phyloP scores from a whole-genome alignment of 2,113 vertebrate species.

The Trematocara nigrifrons region DNA sequence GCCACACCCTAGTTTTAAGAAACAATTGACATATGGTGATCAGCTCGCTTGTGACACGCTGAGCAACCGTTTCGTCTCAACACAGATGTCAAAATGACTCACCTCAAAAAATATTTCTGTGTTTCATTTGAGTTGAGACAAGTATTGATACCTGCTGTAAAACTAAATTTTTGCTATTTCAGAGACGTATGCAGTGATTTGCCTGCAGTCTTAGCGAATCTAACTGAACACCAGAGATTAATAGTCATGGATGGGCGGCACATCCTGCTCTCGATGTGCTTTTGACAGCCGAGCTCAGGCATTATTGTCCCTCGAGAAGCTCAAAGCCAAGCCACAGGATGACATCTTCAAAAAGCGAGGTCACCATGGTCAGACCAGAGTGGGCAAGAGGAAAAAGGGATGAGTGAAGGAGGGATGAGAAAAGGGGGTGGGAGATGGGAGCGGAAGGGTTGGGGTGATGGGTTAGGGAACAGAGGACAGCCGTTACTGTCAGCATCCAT shows the following conservation, averaged over 20 bases:
- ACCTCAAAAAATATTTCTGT: background rate
- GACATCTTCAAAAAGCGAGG: constrained; percentile 35
- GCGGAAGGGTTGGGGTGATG: background rate
- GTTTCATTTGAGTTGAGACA: background rate
- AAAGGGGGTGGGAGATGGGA: background rate
- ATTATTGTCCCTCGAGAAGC: constrained; percentile 8
- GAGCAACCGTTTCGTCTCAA: background rate
- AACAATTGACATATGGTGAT: constrained; percentile 1
- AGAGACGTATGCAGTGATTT: background rate
- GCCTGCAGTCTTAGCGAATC: background rate
- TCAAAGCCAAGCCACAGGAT: constrained; percentile 3
- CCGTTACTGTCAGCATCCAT: constrained; percentile 63
- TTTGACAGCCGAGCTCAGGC: constrained; percentile 51
- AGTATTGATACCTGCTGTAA: background rate
- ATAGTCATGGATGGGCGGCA: constrained; percentile 8
- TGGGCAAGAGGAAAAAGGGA: background rate
- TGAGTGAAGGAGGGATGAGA: background rate
- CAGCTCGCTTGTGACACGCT: background rate
- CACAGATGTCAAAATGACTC: constrained; percentile 29
- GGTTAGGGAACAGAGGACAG: constrained; percentile 46
- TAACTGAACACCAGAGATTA: constrained; percentile 9
- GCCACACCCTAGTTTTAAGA: background rate
- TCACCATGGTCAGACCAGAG: constrained; percentile 35
- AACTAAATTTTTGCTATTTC: background rate
- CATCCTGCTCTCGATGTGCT: constrained; percentile 38